Evolutionary conservation across 35 echinoderm and acorn worm genomes (phyloP).

Genomic region (Heliocidaris tuberculata): DNA sequence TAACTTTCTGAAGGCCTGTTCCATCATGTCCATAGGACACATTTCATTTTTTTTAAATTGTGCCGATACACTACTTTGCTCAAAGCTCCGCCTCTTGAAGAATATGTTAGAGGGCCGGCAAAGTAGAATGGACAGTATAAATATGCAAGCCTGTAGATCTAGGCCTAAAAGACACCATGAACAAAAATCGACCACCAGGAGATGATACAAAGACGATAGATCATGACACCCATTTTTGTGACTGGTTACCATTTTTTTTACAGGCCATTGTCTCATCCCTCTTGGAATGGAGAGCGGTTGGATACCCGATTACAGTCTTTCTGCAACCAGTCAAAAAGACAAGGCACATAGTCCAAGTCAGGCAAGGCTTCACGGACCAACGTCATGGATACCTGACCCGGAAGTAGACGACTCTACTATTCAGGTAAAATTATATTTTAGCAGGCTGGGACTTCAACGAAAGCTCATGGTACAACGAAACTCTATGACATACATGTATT

Average conservation of each 20-base stretch:
- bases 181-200: neutral
- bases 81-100: neutral
- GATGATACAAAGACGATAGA: neutral
- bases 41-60: too few species aligned
- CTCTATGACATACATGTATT: too few species aligned
- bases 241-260: neutral
- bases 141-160: neutral
- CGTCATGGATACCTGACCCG: conserved; percentile 36
- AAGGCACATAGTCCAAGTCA: neutral
- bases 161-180: neutral
- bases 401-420: neutral
- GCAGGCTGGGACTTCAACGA: too few species aligned
- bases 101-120: neutral
- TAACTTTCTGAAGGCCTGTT: too few species aligned
- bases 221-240: neutral
- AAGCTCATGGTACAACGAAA: too few species aligned
- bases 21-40: too few species aligned
- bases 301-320: conserved; percentile 16
- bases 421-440: neutral
- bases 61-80: neutral
- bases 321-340: conserved; percentile 31
- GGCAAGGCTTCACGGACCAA: conserved; percentile 22
- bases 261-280: conserved; percentile 28
- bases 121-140: neutral
- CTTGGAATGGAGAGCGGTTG: neutral